phyloP scores from a whole-genome alignment of 2,888 invertebrate species.

The Horisme vitalbata region DNA sequence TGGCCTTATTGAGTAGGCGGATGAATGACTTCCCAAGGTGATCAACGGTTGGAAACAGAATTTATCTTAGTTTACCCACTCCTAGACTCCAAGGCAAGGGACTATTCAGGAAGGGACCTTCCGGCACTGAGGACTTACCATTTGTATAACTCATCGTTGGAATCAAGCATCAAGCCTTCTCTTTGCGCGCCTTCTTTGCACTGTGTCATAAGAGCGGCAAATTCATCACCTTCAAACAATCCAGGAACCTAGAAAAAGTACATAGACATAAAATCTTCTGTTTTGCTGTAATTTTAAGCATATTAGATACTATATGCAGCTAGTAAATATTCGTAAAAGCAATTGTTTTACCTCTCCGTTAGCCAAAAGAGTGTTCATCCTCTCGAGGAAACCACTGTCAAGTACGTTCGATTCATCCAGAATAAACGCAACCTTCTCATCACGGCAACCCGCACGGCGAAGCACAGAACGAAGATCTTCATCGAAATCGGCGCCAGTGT shows the following conservation, averaged over 20 bases:
- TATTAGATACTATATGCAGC: too few relatives aligned
- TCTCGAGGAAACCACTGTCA: constrained; percentile 98
- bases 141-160: constrained; percentile 99
- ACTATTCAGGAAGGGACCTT: too few relatives aligned
- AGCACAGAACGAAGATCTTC: constrained; percentile 97
- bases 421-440: constrained; percentile 99
- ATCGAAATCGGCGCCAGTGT: constrained; percentile 99
- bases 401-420: constrained; percentile 99
- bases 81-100: too few relatives aligned
- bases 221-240: constrained; percentile 97
- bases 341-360: constrained; percentile 91
- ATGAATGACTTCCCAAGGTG: too few relatives aligned
- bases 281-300: too few relatives aligned
- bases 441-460: constrained; percentile 94
- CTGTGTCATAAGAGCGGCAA: constrained; percentile 99
- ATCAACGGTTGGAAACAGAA: too few relatives aligned
- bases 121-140: constrained; percentile 82
- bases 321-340: neutral
- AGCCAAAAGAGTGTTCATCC: constrained; percentile 99
- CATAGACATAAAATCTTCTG: too few relatives aligned
- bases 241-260: constrained; percentile 87
- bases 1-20: too few relatives aligned
- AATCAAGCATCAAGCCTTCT: constrained; percentile 99
- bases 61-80: too few relatives aligned
- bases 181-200: constrained; percentile 99